Evolutionary conservation across 2,113 vertebrate genomes (phyloP), one percentile per base, ranked within the genome.

Genomic region (Brachyhypopomus occidentalis): DNA sequence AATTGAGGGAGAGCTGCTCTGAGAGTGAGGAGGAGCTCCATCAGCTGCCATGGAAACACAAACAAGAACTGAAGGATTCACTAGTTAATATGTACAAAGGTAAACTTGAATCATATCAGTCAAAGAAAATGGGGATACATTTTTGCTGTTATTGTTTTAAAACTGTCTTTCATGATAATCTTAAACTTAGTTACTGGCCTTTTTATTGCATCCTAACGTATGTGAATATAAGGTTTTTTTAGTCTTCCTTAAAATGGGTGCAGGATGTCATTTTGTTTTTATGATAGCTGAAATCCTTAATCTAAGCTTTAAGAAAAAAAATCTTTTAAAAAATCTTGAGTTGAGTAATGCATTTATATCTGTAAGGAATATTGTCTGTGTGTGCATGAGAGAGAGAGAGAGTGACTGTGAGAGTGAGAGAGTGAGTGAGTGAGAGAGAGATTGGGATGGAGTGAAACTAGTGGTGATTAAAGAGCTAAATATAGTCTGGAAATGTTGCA

Each of bases 41-140:
- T 38, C 2, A 56, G 20, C 1, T 82, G 58, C 70, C 69, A 34
- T 84, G 88, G 86, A 86, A 80, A n/a, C 60, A 79, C 4, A 91
- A 83, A 78, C 84, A 84, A 72, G 83, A 91, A 78, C 91, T 95
- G n/a, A 0, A 2, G 83, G 89, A 88, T 34, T 89, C 88, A 0
- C 84, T 88, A 71, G 84, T 91, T 88, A 87, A 91, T 84, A 85
- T 90, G 81, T 91, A 88, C 88, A 83, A 63, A 93, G 91, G 90
- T 91, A 66, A 79, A 45, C 38, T 52, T 12, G 7, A 52, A 9
- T 16, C 41, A 34, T 56, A 16, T 22, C 2, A 34, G 27, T 60
- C 20, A 34, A 78, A 67, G 25, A 58, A 64, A 36, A 19, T 59
- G 16, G 0, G n/a, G 25, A 60, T 19, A 6, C 1, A 22, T 34